Percentiles rank a stretch among this genome's conserved stretches.
Conservation (phyloP, 2,797 vertebrate genomes). For the Threskiornis aethiopicus region DNA sequence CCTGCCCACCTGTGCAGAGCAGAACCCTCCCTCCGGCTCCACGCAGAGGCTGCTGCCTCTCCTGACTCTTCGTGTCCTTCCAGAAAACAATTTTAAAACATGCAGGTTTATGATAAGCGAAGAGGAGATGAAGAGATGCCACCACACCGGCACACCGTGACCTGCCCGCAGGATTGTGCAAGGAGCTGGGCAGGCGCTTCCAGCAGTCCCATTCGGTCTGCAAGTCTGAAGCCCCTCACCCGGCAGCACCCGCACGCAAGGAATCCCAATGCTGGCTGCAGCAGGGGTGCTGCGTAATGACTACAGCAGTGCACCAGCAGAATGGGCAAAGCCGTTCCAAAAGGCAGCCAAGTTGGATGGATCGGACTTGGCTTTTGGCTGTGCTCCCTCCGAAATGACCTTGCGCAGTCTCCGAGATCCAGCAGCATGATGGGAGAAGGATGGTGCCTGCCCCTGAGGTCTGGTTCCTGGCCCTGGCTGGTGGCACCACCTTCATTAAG, state of each 20-base stretch:
- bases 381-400: neutral
- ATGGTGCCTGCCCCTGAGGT: rapidly evolving
- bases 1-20: neutral
- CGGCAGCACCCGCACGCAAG: rapidly evolving
- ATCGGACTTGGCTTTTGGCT: neutral
- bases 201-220: neutral
- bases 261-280: neutral
- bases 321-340: neutral
- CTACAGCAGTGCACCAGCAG: neutral
- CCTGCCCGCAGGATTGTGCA: rapidly evolving
- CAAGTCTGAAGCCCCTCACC: neutral
- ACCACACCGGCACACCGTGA: too few species aligned
- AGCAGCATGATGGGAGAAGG: rapidly evolving
- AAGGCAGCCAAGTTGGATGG: neutral
- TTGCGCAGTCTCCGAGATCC: rapidly evolving
- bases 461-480: neutral
- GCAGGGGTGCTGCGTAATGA: rapidly evolving
- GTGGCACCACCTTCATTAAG: rapidly evolving
- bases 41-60: neutral
- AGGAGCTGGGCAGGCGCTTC: neutral
- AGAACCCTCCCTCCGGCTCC: neutral
- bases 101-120: neutral
- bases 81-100: neutral
- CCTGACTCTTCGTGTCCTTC: neutral
- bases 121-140: neutral